Evolutionary conservation across 1,140 invertebrate species (phyloP).

Genomic region (Drosophila bipectinata): DNA sequence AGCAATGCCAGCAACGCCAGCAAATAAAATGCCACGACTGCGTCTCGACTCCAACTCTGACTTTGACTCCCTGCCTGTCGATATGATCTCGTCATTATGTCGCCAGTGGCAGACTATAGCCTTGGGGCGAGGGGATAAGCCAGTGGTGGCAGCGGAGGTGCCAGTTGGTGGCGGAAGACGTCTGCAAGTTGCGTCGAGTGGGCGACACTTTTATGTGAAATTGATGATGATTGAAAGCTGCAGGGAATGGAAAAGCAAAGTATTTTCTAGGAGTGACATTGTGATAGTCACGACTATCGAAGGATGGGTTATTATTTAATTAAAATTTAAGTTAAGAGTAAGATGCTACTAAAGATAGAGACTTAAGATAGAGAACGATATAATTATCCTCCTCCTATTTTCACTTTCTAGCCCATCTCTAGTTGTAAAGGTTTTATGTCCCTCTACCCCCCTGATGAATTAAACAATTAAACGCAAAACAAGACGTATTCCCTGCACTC

Average conservation of each 20-base stretch:
- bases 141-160: neutral
- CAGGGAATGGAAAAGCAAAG: conserved; percentile 33
- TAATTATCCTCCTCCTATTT: no score
- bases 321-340: neutral
- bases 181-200: conserved; percentile 65
- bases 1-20: conserved; percentile 20
- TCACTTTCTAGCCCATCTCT: conserved; percentile 1
- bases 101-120: conserved; percentile 27
- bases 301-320: conserved; percentile 6
- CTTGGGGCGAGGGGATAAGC: neutral
- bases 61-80: conserved; percentile 58
- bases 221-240: conserved; percentile 83
- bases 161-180: conserved; percentile 15
- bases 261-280: conserved; percentile 27
- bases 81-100: conserved; percentile 75
- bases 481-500: conserved; percentile 9
- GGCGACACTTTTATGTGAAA: conserved; percentile 83
- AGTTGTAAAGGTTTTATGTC: neutral
- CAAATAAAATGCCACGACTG: conserved; percentile 62
- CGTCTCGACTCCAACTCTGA: conserved; percentile 28
- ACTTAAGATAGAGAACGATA: no score
- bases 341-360: no score
- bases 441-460: conserved; percentile 38
- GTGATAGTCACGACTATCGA: conserved; percentile 33
- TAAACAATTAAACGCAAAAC: conserved; percentile 69